phyloP scores from a whole-genome alignment of 2,797 vertebrate species.

The Martes flavigula region DNA sequence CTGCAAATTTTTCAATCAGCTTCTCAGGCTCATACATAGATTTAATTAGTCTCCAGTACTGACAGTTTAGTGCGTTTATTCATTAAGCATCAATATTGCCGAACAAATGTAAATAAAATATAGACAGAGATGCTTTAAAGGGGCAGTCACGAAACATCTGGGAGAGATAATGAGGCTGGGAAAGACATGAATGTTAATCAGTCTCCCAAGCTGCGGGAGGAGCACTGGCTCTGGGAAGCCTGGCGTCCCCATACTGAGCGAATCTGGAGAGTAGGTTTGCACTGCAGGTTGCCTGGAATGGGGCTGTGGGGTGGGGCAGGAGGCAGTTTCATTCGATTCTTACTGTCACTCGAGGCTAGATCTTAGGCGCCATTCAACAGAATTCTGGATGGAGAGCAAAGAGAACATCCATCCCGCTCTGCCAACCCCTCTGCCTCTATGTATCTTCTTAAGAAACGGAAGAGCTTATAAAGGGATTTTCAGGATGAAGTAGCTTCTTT shows the following conservation, averaged over 20 bases:
- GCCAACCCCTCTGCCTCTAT: background rate
- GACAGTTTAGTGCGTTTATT: conserved; percentile 88
- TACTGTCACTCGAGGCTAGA: background rate
- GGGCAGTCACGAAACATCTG: conserved; percentile 87
- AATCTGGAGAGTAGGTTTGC: background rate
- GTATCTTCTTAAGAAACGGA: conserved; percentile 52
- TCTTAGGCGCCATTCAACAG: background rate
- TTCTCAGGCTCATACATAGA: conserved; percentile 91
- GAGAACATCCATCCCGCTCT: background rate
- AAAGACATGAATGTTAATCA: conserved; percentile 83
- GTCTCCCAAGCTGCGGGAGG: conserved; percentile 56
- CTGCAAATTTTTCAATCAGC: conserved; percentile 91
- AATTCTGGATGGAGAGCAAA: conserved; percentile 56
- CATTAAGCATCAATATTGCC: conserved; percentile 88
- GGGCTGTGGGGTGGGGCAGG: background rate
- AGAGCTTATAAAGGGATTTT: conserved; percentile 58
- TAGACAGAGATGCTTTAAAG: conserved; percentile 87
- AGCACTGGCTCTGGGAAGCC: conserved; percentile 65
- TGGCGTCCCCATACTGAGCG: background rate
- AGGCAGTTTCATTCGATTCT: background rate
- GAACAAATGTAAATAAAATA: conserved; percentile 89
- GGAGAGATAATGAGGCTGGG: conserved; percentile 81
- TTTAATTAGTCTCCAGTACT: conserved; percentile 92
- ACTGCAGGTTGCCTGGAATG: background rate
- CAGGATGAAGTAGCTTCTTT: conserved; percentile 62